phyloP scores from a whole-genome alignment of 2,888 invertebrate genomes.

The Vesta saturnalis region DNA sequence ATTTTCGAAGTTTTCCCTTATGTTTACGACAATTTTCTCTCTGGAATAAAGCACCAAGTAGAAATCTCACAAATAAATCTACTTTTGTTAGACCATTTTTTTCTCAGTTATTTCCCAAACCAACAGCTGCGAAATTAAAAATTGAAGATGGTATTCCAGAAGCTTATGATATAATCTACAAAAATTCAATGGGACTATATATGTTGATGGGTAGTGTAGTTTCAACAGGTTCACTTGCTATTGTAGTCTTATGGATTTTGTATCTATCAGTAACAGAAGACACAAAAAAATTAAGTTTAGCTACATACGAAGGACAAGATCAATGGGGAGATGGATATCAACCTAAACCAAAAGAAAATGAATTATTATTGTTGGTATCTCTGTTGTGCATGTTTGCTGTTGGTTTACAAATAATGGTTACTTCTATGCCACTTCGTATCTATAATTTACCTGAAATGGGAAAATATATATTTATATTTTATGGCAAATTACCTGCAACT shows the following conservation, averaged over 20 bases:
- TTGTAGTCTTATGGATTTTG: conserved; percentile 36
- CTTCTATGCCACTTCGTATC: conserved; percentile 55
- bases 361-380: conserved; percentile 45
- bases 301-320: conserved; percentile 14
- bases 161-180: conserved; percentile 55
- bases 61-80: neutral
- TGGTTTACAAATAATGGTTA: conserved; percentile 46
- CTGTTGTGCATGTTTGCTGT: conserved; percentile 46
- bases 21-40: neutral
- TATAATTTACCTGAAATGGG: conserved; percentile 52
- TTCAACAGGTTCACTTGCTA: conserved; percentile 41
- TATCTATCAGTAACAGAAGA: neutral
- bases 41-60: neutral
- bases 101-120: conserved; percentile 41
- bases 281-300: too few relatives aligned
- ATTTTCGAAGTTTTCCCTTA: neutral
- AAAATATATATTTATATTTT: conserved; percentile 53
- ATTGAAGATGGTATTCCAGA: conserved; percentile 54
- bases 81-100: conserved; percentile 40
- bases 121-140: conserved; percentile 42
- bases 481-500: conserved; percentile 48
- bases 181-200: conserved; percentile 52
- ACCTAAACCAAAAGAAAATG: conserved; percentile 41
- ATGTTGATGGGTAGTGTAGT: conserved; percentile 49
- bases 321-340: conserved; percentile 23